Conservation (phyloP, 2,888 invertebrate species). For the Lasioglossum malachurum region DNA sequence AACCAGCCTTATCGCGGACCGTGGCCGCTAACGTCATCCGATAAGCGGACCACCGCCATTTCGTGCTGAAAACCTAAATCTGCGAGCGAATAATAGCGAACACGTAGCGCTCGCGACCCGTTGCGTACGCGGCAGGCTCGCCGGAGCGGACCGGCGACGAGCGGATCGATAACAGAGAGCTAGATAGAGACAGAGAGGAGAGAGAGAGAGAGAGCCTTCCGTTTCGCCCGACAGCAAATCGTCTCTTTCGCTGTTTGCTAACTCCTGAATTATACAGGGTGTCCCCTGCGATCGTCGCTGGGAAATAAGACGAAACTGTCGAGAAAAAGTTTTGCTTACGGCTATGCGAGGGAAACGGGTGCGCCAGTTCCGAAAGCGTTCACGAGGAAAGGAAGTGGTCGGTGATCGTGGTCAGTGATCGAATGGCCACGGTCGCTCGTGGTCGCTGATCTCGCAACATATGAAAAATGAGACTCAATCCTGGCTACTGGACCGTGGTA, state of each 20-base stretch:
- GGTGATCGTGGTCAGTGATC: background rate
- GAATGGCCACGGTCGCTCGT: background rate
- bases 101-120: conserved; percentile 15
- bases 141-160: background rate
- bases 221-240: conserved; percentile 5
- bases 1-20: conserved; percentile 63
- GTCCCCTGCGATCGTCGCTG: background rate
- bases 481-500: background rate
- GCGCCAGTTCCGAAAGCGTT: background rate
- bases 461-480: background rate
- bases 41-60: conserved; percentile 74
- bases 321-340: background rate
- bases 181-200: background rate
- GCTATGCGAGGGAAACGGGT: background rate
- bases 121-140: conserved; percentile 5
- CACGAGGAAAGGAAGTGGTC: background rate
- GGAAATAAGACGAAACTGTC: background rate
- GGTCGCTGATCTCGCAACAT: background rate
- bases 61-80: conserved; percentile 73
- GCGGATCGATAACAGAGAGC: conserved; percentile 46
- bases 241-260: background rate
- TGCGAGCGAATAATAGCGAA: conserved; percentile 39
- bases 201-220: background rate
- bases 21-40: conserved; percentile 67
- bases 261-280: conserved; percentile 9